Evolutionary conservation across 2,113 vertebrate genomes (phyloP).

Genomic region (Pterocles orientalis): DNA sequence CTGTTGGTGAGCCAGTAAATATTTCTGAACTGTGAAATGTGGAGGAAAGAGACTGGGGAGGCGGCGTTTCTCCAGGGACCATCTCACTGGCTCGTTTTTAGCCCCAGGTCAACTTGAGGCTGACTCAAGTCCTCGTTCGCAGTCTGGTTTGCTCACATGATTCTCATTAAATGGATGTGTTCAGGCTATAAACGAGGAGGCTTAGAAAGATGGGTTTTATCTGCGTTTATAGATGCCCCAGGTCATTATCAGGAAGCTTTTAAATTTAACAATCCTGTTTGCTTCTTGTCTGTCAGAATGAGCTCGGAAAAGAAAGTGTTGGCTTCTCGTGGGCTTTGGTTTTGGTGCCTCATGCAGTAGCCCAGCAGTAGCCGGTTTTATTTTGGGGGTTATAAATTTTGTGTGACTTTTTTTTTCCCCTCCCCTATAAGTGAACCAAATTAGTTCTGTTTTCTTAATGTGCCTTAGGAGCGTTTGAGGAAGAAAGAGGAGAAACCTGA

Average conservation of each 20-base stretch:
- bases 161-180: neutral
- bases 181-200: neutral
- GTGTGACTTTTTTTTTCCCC: neutral
- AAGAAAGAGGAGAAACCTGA: neutral
- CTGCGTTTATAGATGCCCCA: neutral
- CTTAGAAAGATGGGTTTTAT: neutral
- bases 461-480: neutral
- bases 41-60: neutral
- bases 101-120: neutral
- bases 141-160: neutral
- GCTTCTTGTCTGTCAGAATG: neutral
- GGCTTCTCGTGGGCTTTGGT: neutral
- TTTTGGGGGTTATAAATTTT: neutral
- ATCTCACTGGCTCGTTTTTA: neutral
- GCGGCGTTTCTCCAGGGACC: neutral
- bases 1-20: neutral
- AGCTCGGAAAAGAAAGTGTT: neutral
- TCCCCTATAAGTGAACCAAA: neutral
- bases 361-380: neutral
- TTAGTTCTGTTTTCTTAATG: neutral
- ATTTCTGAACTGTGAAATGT: neutral
- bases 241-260: conserved; percentile 42
- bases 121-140: neutral
- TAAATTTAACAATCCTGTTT: conserved; percentile 22
- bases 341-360: neutral